phyloP scores from a whole-genome alignment of 2,797 vertebrate species.

The Mionectes olivaceus region DNA sequence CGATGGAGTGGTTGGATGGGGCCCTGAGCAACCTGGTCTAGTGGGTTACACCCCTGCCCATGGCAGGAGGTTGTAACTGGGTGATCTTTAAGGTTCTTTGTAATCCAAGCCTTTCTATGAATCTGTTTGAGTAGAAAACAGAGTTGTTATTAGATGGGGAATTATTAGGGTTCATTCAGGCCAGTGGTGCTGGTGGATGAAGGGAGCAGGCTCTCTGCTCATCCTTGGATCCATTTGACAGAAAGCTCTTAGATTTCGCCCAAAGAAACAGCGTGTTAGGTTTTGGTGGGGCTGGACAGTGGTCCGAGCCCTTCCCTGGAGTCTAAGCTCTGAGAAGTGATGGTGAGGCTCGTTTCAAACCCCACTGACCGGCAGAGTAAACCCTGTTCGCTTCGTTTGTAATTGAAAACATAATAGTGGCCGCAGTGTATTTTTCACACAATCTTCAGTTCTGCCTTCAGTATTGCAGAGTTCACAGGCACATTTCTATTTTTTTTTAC shows the following conservation, averaged over 20 bases:
- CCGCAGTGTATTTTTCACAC: not conserved
- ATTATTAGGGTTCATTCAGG: not conserved
- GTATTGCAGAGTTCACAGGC: not conserved
- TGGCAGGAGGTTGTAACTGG: not conserved
- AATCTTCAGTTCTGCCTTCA: not conserved
- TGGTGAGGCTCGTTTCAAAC: not conserved
- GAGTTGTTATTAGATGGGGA: not conserved
- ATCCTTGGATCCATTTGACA: rapidly evolving
- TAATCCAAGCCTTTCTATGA: not conserved
- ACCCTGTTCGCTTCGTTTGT: not conserved
- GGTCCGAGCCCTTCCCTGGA: not conserved
- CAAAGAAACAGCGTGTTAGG: rapidly evolving
- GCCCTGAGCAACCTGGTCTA: not conserved
- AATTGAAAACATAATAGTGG: not conserved
- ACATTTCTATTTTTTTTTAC: not conserved
- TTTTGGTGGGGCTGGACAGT: not conserved
- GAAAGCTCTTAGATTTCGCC: not conserved
- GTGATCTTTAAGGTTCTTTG: not conserved
- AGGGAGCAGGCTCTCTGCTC: not conserved
- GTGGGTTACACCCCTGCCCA: not conserved
- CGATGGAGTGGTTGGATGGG: not conserved
- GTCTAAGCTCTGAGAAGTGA: not conserved
- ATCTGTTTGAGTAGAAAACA: not conserved
- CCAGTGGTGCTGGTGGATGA: rapidly evolving
- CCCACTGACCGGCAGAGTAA: not conserved